phyloP scores from a whole-genome alignment of 2,888 invertebrate genomes.

The Papilio protenor region DNA sequence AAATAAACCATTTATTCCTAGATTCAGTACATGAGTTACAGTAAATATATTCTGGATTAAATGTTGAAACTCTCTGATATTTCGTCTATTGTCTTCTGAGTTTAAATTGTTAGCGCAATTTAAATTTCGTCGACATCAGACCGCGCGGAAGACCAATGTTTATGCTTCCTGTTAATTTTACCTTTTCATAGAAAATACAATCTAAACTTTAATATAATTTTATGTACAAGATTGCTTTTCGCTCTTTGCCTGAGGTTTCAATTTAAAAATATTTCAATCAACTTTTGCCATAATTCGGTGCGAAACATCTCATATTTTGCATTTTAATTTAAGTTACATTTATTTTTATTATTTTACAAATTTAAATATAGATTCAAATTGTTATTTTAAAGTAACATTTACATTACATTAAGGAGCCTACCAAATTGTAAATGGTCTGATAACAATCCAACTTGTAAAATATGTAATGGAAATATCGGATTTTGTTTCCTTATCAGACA shows the following conservation, averaged over 20 bases:
- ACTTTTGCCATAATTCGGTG: background rate
- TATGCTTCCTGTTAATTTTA: slow-evolving; percentile 29
- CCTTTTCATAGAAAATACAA: slow-evolving; percentile 22
- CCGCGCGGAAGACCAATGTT: slow-evolving; percentile 20
- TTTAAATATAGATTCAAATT: too few species aligned
- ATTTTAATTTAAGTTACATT: background rate
- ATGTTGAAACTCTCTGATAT: background rate
- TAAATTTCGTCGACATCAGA: slow-evolving; percentile 14
- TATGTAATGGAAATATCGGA: too few species aligned
- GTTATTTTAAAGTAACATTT: too few species aligned
- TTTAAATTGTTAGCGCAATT: slow-evolving; percentile 15
- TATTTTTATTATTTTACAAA: too few species aligned
- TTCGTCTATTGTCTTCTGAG: slow-evolving; percentile 13
- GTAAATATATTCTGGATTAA: background rate
- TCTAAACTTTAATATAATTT: slow-evolving; percentile 24
- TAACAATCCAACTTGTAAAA: too few species aligned
- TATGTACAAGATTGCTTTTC: slow-evolving; percentile 17
- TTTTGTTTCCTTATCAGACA: too few species aligned
- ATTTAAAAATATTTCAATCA: slow-evolving; percentile 4
- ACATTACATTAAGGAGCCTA: too few species aligned
- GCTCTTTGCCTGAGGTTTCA: background rate
- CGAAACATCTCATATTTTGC: background rate
- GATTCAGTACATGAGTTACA: background rate
- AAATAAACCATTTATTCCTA: background rate
- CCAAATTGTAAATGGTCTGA: too few species aligned